These are phyloP conservation scores for Alviniconcha marisindica DNA, from an alignment of 1,140 invertebrate genomes.

Conservation along the genomic window DNA sequence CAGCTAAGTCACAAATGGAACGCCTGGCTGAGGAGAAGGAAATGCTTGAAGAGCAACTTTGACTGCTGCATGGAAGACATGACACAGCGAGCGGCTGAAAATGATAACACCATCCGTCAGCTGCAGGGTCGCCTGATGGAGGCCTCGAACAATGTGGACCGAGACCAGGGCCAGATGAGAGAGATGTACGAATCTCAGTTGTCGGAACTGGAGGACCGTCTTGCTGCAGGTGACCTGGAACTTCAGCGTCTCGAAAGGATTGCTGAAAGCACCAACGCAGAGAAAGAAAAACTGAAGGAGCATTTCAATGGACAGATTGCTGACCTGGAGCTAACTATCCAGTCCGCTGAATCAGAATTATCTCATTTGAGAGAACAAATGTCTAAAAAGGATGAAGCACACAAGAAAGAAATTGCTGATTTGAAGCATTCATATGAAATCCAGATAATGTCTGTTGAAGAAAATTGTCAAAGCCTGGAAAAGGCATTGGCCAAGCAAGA, in stretches of 20 bases:
- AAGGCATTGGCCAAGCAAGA: constrained; percentile 37
- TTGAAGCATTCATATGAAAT: constrained; percentile 45
- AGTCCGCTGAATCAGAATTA: constrained; percentile 42
- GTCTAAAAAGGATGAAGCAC: constrained; percentile 34
- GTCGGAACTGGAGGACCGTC: constrained; percentile 49
- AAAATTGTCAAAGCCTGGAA: constrained; percentile 45
- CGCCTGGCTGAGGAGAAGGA: constrained; percentile 44
- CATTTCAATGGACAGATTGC: constrained; percentile 40
- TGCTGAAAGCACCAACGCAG: constrained; percentile 12
- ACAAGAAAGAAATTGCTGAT: constrained; percentile 43
- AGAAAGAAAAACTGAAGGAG: constrained; percentile 39
- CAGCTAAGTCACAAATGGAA: constrained; percentile 40
- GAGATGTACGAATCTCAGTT: constrained; percentile 53
- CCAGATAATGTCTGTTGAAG: constrained; percentile 47
- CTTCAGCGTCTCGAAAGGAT: constrained; percentile 41
- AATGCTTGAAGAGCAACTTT: constrained; percentile 54
- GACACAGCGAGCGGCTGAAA: constrained; percentile 41
- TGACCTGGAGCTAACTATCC: constrained; percentile 46
- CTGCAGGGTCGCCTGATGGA: constrained; percentile 43
- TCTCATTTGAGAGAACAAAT: constrained; percentile 42
- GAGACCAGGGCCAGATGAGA: constrained; percentile 45
- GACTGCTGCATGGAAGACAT: constrained; percentile 54
- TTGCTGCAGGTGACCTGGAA: constrained; percentile 41
- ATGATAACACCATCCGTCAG: constrained; percentile 38
- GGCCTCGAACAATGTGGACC: constrained; percentile 36